Evolutionary conservation across 2,888 invertebrate genomes (phyloP), one percentile per base, ranked within the genome.

Genomic region (Schrankia costaestrigalis): DNA sequence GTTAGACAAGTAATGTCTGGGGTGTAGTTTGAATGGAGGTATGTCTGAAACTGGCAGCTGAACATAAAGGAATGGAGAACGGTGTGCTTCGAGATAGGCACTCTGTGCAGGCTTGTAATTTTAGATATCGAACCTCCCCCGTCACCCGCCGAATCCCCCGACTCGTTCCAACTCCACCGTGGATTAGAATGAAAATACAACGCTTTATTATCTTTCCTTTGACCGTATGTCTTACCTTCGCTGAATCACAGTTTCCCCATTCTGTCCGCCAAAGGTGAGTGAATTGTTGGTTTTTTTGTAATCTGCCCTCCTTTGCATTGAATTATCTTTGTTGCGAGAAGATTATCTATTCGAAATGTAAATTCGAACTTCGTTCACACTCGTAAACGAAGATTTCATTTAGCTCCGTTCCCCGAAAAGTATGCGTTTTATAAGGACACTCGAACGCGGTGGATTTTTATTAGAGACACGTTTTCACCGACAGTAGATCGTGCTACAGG

Each of bases 141-240:
- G 50, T 55, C 58, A 52, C 58, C 71, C 62, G 56, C 48, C 49
- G 57, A 71, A 64, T 64, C 70, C 70, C 78, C 67, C 57, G 57
- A 57, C 72, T 72, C 76, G 63, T 60, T 66, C 73, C 72, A 53
- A 62, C 67, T 69, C 66, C 65, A 50, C 67, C 67, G 68, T 64
- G 76, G 82, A 84, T 84, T 82, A 85, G 73, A 82, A 82, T 81
- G 83, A 80, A 78, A 84, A 81, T 75, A 84, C 83, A 79, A 81
- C 76, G 78, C 69, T 81, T 79, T 82, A 82, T 83, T 83, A 84
- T 82, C 76, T 79, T 79, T 66, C 67, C 71, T 82, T 79, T 84
- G 84, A 82, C 81, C 81, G 76, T 80, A 71, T 75, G 77, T 77
- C 78, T 82, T 78, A 80, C 76, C 74, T 78, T 74, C 66, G 38